Evolutionary conservation across 2,113 vertebrate genomes (phyloP).

Genomic region (Scomber colias): DNA sequence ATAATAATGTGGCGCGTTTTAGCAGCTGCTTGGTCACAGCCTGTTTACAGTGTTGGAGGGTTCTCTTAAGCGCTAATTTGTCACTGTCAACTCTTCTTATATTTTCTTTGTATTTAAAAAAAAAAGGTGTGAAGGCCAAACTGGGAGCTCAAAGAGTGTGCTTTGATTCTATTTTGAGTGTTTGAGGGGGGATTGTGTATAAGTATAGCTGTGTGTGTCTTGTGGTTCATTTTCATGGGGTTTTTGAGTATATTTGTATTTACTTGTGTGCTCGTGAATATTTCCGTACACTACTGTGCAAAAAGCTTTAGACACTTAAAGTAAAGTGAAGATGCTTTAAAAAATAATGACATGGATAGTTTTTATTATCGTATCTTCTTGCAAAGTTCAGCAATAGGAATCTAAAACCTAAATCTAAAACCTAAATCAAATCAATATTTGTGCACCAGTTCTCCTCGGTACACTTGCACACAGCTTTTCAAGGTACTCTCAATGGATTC

Average conservation of each 20-base stretch:
- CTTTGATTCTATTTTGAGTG: slow-evolving; percentile 56
- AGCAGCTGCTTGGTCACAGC: slow-evolving; percentile 77
- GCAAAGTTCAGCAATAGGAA: too few relatives aligned
- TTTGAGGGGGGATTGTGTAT: slow-evolving; percentile 39
- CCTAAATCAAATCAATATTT: too few relatives aligned
- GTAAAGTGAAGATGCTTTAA: too few relatives aligned
- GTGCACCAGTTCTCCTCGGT: too few relatives aligned
- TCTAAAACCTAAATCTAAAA: too few relatives aligned
- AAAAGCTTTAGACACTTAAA: too few relatives aligned
- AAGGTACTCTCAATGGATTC: too few relatives aligned
- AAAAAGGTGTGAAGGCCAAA: slow-evolving; percentile 13
- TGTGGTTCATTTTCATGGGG: not conserved
- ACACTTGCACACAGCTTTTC: too few relatives aligned
- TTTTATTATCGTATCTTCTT: too few relatives aligned
- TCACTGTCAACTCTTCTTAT: slow-evolving; percentile 76
- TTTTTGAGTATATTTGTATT: slow-evolving; percentile 4
- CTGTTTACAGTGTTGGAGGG: slow-evolving; percentile 78
- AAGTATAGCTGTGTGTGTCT: slow-evolving; percentile 19
- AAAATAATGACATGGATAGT: too few relatives aligned
- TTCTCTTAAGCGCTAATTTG: slow-evolving; percentile 81
- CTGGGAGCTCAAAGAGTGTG: slow-evolving; percentile 31
- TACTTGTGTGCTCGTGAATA: slow-evolving; percentile 14
- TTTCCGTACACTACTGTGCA: not conserved
- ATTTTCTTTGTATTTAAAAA: slow-evolving; percentile 39
- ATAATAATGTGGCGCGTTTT: slow-evolving; percentile 81